Conservation (phyloP, 2,113 vertebrate genomes). For the Glaucidium brasilianum region DNA sequence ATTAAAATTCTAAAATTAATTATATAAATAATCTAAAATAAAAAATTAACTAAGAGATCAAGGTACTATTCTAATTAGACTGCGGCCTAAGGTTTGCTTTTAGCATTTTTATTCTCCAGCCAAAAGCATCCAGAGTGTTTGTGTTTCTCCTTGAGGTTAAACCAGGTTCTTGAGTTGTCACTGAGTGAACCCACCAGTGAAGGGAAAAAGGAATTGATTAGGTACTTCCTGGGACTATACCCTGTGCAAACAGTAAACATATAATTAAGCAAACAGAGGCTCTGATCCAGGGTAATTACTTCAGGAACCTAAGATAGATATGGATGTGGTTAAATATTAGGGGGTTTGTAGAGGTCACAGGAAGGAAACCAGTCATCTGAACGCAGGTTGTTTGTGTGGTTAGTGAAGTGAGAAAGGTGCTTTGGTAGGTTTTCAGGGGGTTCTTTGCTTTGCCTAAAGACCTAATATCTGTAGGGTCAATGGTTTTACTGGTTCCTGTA, state of each 20-base stretch:
- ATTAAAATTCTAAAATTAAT: not conserved
- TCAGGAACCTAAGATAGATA: not conserved
- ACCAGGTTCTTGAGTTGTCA: not conserved
- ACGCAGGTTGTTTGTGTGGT: not conserved
- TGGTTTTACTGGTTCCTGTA: not conserved
- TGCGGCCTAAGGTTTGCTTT: not conserved
- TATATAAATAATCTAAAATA: not conserved
- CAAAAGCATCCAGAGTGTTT: not conserved
- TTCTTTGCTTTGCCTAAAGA: not conserved
- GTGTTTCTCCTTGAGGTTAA: not conserved
- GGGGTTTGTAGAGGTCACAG: not conserved
- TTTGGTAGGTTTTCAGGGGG: not conserved
- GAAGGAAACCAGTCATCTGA: not conserved
- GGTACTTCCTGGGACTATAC: not conserved
- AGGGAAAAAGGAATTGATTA: not conserved
- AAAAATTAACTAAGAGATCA: not conserved
- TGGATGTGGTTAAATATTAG: not conserved
- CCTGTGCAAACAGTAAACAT: not conserved
- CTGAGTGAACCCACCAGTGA: not conserved
- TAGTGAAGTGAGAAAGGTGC: not conserved
- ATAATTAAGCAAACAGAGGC: not conserved
- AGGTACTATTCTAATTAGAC: not conserved
- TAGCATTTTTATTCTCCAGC: not conserved
- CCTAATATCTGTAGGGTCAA: not conserved
- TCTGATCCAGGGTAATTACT: not conserved